These are phyloP conservation scores for Platysternon megacephalum DNA, from an alignment of 2,113 vertebrate species.

Conservation along the genomic window DNA sequence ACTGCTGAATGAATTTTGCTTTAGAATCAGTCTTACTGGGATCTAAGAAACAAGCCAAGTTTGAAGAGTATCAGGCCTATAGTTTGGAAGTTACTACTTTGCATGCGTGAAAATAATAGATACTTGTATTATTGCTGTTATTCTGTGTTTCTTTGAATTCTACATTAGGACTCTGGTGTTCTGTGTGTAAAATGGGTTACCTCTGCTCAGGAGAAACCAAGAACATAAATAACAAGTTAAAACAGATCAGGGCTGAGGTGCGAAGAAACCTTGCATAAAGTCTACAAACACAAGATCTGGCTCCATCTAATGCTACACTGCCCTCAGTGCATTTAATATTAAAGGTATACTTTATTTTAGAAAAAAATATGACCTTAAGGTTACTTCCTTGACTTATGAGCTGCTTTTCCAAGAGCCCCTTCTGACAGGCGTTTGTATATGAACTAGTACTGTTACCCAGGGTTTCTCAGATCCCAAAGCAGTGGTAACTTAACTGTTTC, in stretches of 20 bases:
- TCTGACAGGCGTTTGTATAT: not conserved
- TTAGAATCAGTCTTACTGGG: not conserved
- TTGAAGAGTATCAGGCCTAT: too few relatives aligned
- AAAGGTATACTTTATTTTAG: not conserved
- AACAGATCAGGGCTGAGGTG: not conserved
- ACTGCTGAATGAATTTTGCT: not conserved
- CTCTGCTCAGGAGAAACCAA: not conserved
- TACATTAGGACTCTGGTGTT: not conserved
- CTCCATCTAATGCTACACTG: not conserved
- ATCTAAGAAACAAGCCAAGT: not conserved
- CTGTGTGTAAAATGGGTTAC: not conserved
- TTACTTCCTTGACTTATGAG: not conserved
- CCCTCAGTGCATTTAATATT: fast-evolving
- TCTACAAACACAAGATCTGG: not conserved
- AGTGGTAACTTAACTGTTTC: too few relatives aligned
- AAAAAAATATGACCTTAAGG: not conserved
- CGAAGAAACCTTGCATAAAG: not conserved
- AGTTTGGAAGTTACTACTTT: too few relatives aligned
- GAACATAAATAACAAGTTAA: too few relatives aligned
- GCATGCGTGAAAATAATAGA: too few relatives aligned
- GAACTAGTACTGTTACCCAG: not conserved
- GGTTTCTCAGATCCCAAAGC: too few relatives aligned
- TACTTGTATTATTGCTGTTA: too few relatives aligned
- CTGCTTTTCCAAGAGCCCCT: not conserved
- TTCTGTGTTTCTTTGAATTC: not conserved